Percentiles rank a stretch among this genome's conserved stretches.
phyloP scores from a whole-genome alignment of 1,140 invertebrate species.

The Eulimnadia texana region DNA sequence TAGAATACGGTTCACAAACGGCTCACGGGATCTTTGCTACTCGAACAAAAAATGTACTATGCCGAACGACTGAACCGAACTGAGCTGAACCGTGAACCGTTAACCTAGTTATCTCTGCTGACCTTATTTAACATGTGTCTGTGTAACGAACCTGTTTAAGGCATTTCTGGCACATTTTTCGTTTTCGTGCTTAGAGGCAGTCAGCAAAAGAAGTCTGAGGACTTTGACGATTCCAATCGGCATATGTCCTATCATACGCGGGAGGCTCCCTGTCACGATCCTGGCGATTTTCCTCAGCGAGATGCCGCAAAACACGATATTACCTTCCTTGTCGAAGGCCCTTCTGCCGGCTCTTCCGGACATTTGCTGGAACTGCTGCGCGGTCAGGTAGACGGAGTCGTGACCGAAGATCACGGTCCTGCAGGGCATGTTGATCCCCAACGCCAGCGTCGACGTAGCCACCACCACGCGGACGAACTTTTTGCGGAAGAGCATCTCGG shows the following conservation, averaged over 20 bases:
- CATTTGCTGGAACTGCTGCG: conserved; percentile 21
- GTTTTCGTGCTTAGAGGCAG: neutral
- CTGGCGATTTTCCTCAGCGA: conserved; percentile 5
- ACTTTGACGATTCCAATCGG: neutral
- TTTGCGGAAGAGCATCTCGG: conserved; percentile 21
- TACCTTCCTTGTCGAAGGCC: conserved; percentile 10
- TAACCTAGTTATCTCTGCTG: too few relatives aligned
- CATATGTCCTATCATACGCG: neutral
- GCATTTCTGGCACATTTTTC: neutral
- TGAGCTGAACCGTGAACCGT: too few relatives aligned
- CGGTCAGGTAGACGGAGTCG: conserved; percentile 19
- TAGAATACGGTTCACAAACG: too few relatives aligned
- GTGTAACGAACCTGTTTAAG: neutral
- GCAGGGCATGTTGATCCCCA: conserved; percentile 23
- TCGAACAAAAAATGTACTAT: too few relatives aligned
- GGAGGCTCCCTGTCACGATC: conserved; percentile 8
- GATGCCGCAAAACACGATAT: conserved; percentile 14
- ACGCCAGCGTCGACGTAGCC: conserved; percentile 19
- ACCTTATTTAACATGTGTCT: neutral
- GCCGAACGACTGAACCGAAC: too few relatives aligned
- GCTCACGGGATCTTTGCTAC: too few relatives aligned
- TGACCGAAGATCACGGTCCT: conserved; percentile 19
- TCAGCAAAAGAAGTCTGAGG: neutral
- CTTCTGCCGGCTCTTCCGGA: conserved; percentile 17
- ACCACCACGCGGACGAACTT: conserved; percentile 19